Evolutionary conservation across 2,888 invertebrate genomes (phyloP), one percentile per base, ranked within the genome.

Genomic region (Atherix ibis): DNA sequence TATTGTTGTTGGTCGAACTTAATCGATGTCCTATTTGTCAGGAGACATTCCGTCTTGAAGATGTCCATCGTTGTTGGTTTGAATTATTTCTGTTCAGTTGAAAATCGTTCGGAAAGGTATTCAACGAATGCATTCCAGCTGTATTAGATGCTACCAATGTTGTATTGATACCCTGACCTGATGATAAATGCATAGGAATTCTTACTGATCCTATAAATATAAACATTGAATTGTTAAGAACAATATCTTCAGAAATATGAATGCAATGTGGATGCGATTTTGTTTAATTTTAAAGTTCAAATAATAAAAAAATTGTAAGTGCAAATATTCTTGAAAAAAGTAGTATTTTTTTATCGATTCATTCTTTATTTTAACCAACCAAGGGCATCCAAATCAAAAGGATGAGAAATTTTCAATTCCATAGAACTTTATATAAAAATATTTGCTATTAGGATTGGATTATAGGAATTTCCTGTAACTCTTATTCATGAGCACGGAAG

Each of bases 201-300:
- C 58, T 50, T 37, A 58, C 54, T 18, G 60, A 58, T 38, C 62
- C 63, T 63, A 48, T 35, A 44, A 39, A 12, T 18, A 27, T 19
- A 33, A 13, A n/a, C n/a, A n/a, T n/a, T n/a, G n/a, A n/a, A n/a
- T n/a, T n/a, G n/a, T n/a, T n/a, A n/a, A 5, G 18, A 6, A 15
- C 14, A 15, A 14, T 17, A 17, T 28, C 22, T 31, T 14, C 8
- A n/a, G 4, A 26, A 17, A 36, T 30, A 31, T 30, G 27, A 27
- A n/a, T n/a, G n/a, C n/a, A n/a, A n/a, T n/a, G n/a, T n/a, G n/a
- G n/a, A n/a, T n/a, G n/a, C n/a, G n/a, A n/a, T n/a, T n/a, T n/a
- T n/a, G n/a, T 26, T 24, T 19, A 14, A 13, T 27, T 4, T n/a
- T 19, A 25, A 19, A 6, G 9, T 19, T 19, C 9, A 5, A 19